A percentile compares a stretch with the other conserved stretches of the same genome.
These are phyloP conservation scores for Eremophila alpestris DNA, from an alignment of 2,797 vertebrate genomes.

Conservation along the genomic window DNA sequence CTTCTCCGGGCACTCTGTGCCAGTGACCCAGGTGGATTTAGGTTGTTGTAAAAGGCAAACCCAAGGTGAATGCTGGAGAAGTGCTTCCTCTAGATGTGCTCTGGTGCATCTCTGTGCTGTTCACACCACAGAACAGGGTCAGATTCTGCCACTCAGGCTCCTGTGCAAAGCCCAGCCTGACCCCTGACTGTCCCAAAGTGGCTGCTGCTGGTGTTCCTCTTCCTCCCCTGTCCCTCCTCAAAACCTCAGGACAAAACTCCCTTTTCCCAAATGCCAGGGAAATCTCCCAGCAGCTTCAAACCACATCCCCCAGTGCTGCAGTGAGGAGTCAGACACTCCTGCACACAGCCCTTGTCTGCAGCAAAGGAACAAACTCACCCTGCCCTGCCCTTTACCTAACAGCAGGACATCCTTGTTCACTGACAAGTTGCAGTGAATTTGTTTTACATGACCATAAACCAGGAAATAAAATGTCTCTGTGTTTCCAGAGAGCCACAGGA, in stretches of 20 bases:
- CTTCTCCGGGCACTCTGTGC: neutral
- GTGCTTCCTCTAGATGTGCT: neutral
- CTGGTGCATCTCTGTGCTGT: neutral
- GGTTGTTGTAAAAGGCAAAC: neutral
- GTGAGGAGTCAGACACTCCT: neutral
- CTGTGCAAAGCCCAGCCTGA: neutral
- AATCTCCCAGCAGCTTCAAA: neutral
- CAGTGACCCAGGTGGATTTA: neutral
- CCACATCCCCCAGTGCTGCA: rapidly evolving
- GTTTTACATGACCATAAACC: neutral
- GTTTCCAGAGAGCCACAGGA: neutral
- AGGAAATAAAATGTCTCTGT: neutral
- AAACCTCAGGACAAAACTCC: neutral
- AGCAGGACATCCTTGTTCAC: neutral
- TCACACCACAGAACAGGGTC: neutral
- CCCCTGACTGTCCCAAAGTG: neutral
- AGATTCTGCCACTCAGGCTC: neutral
- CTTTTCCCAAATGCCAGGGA: neutral
- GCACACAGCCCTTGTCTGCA: neutral
- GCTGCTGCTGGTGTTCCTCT: neutral
- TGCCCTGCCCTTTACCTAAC: neutral
- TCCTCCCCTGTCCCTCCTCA: neutral
- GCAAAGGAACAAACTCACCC: neutral
- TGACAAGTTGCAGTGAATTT: neutral
- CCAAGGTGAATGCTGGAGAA: neutral